These are phyloP conservation scores for Crocallis elinguaria DNA, from an alignment of 2,888 invertebrate species.

Conservation along the genomic window DNA sequence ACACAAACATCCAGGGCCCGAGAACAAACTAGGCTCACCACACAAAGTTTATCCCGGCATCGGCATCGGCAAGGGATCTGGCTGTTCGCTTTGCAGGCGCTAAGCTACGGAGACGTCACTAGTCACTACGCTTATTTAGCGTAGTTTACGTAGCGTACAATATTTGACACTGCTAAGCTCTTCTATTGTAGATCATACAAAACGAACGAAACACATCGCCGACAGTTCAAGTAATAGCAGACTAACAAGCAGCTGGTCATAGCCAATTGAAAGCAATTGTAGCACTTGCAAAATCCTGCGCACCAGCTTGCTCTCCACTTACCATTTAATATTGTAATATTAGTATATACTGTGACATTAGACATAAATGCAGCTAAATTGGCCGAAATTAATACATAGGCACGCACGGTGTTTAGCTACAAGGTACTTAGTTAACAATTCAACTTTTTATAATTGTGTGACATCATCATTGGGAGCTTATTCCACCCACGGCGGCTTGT, in stretches of 20 bases:
- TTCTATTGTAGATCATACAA: not conserved
- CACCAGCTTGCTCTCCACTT: constrained; percentile 18
- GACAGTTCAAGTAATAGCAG: constrained; percentile 7
- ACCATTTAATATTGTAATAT: constrained; percentile 12
- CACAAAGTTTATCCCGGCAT: no score
- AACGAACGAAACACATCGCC: constrained; percentile 7
- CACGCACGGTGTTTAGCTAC: not conserved
- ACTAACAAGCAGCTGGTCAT: constrained; percentile 11
- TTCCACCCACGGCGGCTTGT: no score
- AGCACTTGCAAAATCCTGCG: constrained; percentile 25
- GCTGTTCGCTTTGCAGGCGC: no score
- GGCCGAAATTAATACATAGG: constrained; percentile 26
- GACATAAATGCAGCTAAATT: constrained; percentile 35
- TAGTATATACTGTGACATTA: no score
- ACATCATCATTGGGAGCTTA: not conserved
- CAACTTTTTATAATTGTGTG: not conserved
- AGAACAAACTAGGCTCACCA: no score
- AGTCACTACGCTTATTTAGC: no score
- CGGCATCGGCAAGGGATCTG: no score
- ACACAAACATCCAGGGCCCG: no score
- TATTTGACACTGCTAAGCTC: not conserved
- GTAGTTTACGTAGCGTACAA: not conserved
- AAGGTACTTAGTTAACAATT: not conserved
- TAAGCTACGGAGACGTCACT: no score
- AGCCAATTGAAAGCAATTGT: constrained; percentile 29